These are phyloP conservation scores for Acanthosepion lycidas DNA, from an alignment of 2,888 invertebrate species.

Conservation along the genomic window DNA sequence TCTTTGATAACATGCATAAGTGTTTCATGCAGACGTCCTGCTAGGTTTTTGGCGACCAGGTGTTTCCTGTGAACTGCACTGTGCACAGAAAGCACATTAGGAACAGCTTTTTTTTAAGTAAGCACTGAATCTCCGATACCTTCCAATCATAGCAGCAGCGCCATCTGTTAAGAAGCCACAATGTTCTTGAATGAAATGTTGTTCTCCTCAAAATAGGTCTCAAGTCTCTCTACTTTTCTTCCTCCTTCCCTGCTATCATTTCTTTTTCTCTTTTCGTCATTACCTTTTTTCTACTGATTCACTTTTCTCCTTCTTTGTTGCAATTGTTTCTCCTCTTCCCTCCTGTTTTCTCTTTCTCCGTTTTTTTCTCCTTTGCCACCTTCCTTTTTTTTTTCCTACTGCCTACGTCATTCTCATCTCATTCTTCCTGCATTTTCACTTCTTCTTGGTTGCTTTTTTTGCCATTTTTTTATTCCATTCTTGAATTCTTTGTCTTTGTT, in stretches of 20 bases:
- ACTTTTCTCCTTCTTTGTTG: neutral
- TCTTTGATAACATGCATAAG: too few relatives aligned
- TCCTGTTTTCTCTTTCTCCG: neutral
- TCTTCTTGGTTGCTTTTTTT: too few relatives aligned
- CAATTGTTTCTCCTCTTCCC: neutral
- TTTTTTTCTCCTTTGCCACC: neutral
- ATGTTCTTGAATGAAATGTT: too few relatives aligned
- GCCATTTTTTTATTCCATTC: neutral
- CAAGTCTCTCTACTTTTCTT: neutral
- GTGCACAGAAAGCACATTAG: too few relatives aligned
- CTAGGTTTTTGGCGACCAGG: too few relatives aligned
- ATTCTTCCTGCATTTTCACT: neutral
- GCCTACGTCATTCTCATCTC: neutral
- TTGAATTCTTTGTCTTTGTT: neutral
- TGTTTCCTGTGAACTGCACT: too few relatives aligned
- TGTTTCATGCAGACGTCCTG: too few relatives aligned
- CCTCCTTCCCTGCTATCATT: neutral
- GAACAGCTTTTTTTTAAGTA: too few relatives aligned
- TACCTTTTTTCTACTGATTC: neutral
- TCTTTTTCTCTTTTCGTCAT: neutral
- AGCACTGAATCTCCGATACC: too few relatives aligned
- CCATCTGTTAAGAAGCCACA: too few relatives aligned
- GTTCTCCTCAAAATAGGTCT: too few relatives aligned
- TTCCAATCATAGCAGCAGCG: too few relatives aligned
- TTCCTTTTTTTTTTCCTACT: neutral